Evolutionary conservation across 2,888 invertebrate species (phyloP).

Genomic region (Cremastinae sp.): DNA sequence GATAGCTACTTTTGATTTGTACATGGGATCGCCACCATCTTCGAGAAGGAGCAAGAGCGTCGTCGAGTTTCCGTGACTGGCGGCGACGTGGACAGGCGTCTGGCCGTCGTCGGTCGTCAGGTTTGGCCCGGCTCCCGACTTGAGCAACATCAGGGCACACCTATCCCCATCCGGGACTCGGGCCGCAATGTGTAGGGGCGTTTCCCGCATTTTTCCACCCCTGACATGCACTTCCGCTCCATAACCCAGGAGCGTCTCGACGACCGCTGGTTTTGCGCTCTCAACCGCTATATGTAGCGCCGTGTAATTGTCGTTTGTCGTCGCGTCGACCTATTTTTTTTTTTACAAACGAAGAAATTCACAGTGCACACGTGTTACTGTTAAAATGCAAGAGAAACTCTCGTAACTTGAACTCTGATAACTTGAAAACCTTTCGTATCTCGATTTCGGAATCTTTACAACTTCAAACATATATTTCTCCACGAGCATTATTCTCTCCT

Average conservation of each 20-base stretch:
- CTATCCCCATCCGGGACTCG: constrained; percentile 94
- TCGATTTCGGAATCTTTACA: no score
- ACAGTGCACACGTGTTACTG: neutral
- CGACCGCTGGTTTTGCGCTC: constrained; percentile 95
- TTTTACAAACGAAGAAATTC: neutral
- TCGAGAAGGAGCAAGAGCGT: constrained; percentile 93
- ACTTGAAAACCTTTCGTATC: no score
- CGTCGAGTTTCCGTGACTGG: constrained; percentile 93
- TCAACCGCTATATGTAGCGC: constrained; percentile 98
- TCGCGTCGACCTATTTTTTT: constrained; percentile 74
- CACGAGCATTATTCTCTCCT: no score
- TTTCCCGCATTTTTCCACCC: constrained; percentile 94
- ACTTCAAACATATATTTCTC: no score
- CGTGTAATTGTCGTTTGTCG: constrained; percentile 92
- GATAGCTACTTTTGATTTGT: constrained; percentile 90
- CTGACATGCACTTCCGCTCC: constrained; percentile 98
- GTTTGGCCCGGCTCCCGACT: constrained; percentile 98
- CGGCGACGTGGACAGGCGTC: constrained; percentile 98
- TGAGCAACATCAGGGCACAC: constrained; percentile 98
- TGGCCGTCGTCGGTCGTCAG: constrained; percentile 97
- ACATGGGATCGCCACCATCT: constrained; percentile 96
- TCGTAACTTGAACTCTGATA: no score
- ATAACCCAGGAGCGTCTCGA: constrained; percentile 96
- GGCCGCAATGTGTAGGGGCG: constrained; percentile 98
- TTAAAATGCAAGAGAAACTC: no score